phyloP scores from a whole-genome alignment of 2,113 vertebrate species.

The Archocentrus centrarchus region DNA sequence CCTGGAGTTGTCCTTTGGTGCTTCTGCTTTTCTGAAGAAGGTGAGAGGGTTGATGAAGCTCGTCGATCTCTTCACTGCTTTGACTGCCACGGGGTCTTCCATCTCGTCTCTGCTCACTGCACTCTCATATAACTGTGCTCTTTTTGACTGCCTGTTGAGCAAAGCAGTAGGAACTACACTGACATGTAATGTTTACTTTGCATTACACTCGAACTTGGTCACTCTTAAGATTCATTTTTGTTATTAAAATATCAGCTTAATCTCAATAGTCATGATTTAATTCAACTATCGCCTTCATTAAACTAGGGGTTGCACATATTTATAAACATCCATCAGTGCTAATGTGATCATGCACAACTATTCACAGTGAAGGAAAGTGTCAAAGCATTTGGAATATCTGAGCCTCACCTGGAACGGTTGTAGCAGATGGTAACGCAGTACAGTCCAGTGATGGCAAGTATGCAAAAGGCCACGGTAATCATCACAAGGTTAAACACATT shows the following conservation, averaged over 20 bases:
- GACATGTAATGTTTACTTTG: not conserved
- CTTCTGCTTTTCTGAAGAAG: constrained; percentile 65
- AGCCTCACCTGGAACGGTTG: constrained; percentile 73
- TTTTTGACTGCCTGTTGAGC: constrained; percentile 67
- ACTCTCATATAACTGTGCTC: constrained; percentile 71
- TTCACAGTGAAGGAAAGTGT: not conserved
- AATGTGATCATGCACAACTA: no score
- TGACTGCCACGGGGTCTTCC: constrained; percentile 56
- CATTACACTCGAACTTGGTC: not conserved
- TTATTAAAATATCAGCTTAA: not conserved
- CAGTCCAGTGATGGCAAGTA: constrained; percentile 67
- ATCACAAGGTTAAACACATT: constrained; percentile 74
- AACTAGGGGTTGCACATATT: not conserved
- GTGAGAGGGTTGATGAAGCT: constrained; percentile 73
- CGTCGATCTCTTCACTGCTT: constrained; percentile 66
- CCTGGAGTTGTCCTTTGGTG: constrained; percentile 64
- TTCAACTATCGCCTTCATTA: not conserved
- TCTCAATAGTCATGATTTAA: not conserved
- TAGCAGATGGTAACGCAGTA: constrained; percentile 72
- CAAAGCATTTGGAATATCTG: not conserved
- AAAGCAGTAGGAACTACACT: constrained; percentile 6
- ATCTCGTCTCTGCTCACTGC: constrained; percentile 52
- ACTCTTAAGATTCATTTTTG: not conserved
- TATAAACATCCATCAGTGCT: not conserved
- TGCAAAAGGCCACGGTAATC: constrained; percentile 62